Conservation (phyloP, 37 sponge, comb jelly and placozoan species). For the Aplysina aerophoba region DNA sequence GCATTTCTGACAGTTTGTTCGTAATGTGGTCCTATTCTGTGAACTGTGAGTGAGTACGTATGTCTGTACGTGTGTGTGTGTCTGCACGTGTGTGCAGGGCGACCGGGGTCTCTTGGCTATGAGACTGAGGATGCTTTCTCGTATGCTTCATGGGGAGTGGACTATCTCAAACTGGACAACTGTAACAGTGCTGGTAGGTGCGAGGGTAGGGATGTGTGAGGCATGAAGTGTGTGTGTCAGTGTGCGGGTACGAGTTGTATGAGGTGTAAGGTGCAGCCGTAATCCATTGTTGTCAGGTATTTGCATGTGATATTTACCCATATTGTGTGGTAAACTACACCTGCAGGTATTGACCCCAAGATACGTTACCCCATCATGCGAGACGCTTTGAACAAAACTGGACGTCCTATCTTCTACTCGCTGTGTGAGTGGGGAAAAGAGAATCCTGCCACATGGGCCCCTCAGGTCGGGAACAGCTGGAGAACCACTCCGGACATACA, state of each 20-base stretch:
- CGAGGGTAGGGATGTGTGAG: no score
- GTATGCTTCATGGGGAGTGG: slow-evolving; percentile 79
- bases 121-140: slow-evolving; percentile 71
- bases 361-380: slow-evolving; percentile 77
- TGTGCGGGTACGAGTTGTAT: no score
- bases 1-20: no score
- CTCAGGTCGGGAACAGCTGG: slow-evolving; percentile 86
- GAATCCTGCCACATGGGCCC: slow-evolving; percentile 72
- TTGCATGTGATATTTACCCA: neutral
- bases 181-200: slow-evolving; percentile 48
- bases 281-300: neutral
- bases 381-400: slow-evolving; percentile 80
- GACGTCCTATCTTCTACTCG: slow-evolving; percentile 80
- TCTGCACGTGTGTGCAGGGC: slow-evolving; percentile 29
- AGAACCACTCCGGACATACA: slow-evolving; percentile 81
- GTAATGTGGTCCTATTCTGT: neutral
- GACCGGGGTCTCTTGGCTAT: slow-evolving; percentile 78
- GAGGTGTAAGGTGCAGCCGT: no score
- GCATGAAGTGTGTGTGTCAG: no score
- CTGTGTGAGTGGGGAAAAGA: slow-evolving; percentile 83
- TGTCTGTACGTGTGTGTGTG: slow-evolving; percentile 31
- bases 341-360: slow-evolving; percentile 32
- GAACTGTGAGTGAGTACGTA: neutral
- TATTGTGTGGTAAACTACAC: neutral
- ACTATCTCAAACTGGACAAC: slow-evolving; percentile 89